Evolutionary conservation across 2,888 invertebrate species (phyloP), one percentile per base, ranked within the genome.

Genomic region (Sussaba pulchella): DNA sequence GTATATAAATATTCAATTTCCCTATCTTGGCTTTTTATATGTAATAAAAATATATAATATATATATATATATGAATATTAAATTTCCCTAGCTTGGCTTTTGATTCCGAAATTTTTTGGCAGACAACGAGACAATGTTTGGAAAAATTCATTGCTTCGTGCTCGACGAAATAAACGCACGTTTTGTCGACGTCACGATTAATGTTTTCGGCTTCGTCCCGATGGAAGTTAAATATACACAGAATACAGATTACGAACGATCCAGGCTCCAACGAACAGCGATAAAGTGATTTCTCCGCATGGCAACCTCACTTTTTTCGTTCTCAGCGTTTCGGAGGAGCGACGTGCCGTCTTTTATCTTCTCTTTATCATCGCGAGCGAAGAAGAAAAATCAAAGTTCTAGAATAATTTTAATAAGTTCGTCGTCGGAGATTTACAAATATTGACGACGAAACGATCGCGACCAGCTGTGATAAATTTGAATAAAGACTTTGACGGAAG

Each of bases 401-500:
- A 59, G 47, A 54, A 71, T 47, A 14, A 59, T 47, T 59, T 12
- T 19, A 36, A 70, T 3, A 41, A 45, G 21, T 17, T 45, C 17
- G 19, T 1, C 1, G 9, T 21, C n/a, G n/a, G 4, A 21, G 52
- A 4, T 17, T 39, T 71, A 47, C 45, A 39, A 45, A 71, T 61
- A 14, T 61, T 71, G 19, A 19, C 12, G 21, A 10, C 9, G 14
- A 47, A 14, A 21, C 21, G n/a, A 47, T 17, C 26, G 43, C 54
- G 24, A 24, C 10, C 71, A 59, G 71, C 36, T 50, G 71, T 10
- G 19, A n/a, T 9, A 9, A 31, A 59, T 70, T 59, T 71, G 12
- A 50, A 61, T 24, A n/a, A 14, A 31, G 47, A 59, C 45, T 47
- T 47, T 36, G 36, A 21, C 26, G 47, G 19, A 36, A 43, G n/a